Evolutionary conservation across 2,797 vertebrate genomes (phyloP), one percentile per base, ranked within the genome.

Genomic region (Xenentodon cancila): DNA sequence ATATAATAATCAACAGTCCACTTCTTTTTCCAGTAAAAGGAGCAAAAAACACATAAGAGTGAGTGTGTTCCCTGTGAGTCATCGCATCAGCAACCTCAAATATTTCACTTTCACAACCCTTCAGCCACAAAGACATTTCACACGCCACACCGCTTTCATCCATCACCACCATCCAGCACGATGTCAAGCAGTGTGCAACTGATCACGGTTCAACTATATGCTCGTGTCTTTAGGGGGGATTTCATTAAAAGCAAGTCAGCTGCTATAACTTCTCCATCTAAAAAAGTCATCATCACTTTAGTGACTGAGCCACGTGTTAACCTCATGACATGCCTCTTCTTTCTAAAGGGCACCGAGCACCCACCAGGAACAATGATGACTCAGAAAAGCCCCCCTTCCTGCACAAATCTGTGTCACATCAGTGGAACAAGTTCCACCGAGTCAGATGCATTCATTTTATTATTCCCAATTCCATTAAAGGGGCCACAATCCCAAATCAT

Each of bases 51-150:
- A 74, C 74, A 87, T 65, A 56, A 61, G 7, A 63, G 65, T 22
- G 12, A 76, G 63, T 57, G 25, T 79, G 65, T 68, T 71, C 83
- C 66, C 71, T 75, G 60, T 92, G 89, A 91, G 71, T 94, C 90
- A 92, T 86, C 64, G 27, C 71, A 80, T 86, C 51, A 62, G 65
- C 43, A 69, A 85, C 90, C 89, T 66, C 88, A 88, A 64, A 80
- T 76, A 87, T 90, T 88, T 85, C 78, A 91, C 92, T 92, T 92
- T 92, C 91, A 91, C 88, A 91, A 90, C 52, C 78, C 81, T 63
- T 19, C n/a, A 43, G 21, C 84, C 81, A 63, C 88, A 79, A 74
- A 83, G 82, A 80, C 56, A 52, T 47, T 57, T 62, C 32, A 22
- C 67, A 53, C 67, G 30, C 34, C 45, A 44, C 25, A 22, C 54